Evolutionary conservation across 2,113 vertebrate genomes (phyloP).

Genomic region (Pithys albifrons): DNA sequence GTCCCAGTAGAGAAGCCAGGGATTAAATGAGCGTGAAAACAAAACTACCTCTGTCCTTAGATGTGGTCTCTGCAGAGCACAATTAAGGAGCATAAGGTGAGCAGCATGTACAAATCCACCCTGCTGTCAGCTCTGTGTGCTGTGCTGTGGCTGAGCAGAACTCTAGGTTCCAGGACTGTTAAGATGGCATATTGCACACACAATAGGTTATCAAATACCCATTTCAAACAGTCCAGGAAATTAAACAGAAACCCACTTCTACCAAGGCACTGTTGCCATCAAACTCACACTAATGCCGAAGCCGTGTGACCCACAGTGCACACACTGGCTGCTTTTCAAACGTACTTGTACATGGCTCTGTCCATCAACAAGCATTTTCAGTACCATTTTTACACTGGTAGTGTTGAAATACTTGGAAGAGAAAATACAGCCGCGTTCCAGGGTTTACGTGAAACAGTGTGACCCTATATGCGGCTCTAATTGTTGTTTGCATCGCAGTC

Average conservation of each 20-base stretch:
- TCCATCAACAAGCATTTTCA: background rate
- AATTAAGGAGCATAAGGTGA: slow-evolving; percentile 53
- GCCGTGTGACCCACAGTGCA: background rate
- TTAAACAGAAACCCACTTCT: background rate
- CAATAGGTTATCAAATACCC: background rate
- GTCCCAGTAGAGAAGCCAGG: background rate
- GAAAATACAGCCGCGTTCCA: background rate
- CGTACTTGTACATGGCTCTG: background rate
- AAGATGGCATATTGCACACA: slow-evolving; percentile 14
- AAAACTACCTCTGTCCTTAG: background rate
- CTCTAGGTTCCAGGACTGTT: background rate
- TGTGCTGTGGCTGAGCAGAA: background rate
- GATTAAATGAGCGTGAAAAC: slow-evolving; percentile 12
- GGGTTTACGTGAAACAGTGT: background rate
- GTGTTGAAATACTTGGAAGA: background rate
- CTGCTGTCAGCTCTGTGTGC: background rate
- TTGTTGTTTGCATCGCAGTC: background rate
- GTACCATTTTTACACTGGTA: background rate
- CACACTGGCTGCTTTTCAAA: background rate
- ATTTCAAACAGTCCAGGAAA: background rate
- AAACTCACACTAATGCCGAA: background rate
- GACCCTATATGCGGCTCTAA: accelerated
- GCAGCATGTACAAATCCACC: slow-evolving; percentile 34
- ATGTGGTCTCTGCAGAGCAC: background rate
- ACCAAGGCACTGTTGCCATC: background rate